Conservation (phyloP, 92 coral and sea anemone species). For the Isaurus tuberculatus region DNA sequence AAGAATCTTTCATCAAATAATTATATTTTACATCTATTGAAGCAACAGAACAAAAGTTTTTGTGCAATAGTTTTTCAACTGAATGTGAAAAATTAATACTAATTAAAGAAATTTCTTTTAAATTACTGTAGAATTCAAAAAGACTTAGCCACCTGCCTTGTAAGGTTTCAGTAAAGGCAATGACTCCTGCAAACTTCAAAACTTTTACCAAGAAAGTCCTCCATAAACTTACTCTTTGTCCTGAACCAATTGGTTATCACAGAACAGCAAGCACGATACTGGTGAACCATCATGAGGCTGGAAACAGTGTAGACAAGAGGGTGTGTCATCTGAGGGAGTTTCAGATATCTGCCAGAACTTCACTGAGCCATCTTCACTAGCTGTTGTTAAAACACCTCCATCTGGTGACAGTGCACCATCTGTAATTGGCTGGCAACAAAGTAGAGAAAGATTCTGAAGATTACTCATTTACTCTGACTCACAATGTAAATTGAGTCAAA, state of each 20-base stretch:
- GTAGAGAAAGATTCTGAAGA: background rate
- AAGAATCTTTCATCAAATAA: no score
- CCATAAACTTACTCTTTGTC: constrained; percentile 79
- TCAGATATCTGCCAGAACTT: constrained; percentile 92
- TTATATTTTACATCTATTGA: no score
- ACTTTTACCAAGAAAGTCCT: background rate
- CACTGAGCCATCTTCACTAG: constrained; percentile 94
- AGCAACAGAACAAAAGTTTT: no score
- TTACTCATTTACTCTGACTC: background rate
- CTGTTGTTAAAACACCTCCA: constrained; percentile 91
- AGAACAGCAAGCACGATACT: constrained; percentile 84
- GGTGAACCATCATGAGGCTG: constrained; percentile 92
- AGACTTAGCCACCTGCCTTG: no score
- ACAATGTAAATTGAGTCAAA: background rate
- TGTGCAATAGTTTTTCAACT: no score
- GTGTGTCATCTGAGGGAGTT: constrained; percentile 56
- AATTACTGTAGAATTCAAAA: no score
- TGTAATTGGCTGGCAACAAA: constrained; percentile 77
- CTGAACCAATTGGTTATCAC: constrained; percentile 83
- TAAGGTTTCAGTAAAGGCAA: no score
- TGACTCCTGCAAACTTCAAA: no score
- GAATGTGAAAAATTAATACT: no score
- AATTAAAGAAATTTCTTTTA: no score
- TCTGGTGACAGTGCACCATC: constrained; percentile 94
- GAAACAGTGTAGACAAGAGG: constrained; percentile 82